phyloP scores from a whole-genome alignment of 2,113 vertebrate genomes.

The Tachuris rubrigastra region DNA sequence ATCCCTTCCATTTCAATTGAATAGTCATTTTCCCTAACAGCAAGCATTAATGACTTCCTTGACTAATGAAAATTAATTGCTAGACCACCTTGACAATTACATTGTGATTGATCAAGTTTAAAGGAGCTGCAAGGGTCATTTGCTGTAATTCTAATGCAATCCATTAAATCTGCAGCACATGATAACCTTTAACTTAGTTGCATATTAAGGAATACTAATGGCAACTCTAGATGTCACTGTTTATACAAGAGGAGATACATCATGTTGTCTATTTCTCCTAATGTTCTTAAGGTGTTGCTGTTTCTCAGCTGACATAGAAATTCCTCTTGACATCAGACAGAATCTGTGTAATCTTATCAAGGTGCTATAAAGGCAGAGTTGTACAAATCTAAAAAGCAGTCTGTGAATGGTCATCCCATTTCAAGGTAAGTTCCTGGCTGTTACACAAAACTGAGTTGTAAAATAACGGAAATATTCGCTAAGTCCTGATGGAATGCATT shows the following conservation, averaged over 20 bases:
- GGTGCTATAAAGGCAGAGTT: background rate
- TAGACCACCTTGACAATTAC: slow-evolving; percentile 67
- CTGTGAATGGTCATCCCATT: background rate
- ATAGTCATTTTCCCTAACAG: slow-evolving; percentile 54
- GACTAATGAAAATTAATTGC: slow-evolving; percentile 80
- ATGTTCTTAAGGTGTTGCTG: background rate
- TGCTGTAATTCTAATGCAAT: slow-evolving; percentile 73
- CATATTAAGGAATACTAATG: slow-evolving; percentile 69
- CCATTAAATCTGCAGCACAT: slow-evolving; percentile 69
- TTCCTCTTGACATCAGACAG: background rate
- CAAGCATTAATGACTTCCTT: slow-evolving; percentile 69
- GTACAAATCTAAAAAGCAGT: background rate
- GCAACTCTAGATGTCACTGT: slow-evolving; percentile 60
- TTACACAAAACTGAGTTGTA: background rate
- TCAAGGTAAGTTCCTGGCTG: background rate
- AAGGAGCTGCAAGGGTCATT: slow-evolving; percentile 71
- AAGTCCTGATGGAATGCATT: background rate
- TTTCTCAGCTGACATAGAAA: background rate
- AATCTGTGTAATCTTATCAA: background rate
- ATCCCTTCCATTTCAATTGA: slow-evolving; percentile 55
- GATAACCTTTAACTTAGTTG: slow-evolving; percentile 73
- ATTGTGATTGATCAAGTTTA: slow-evolving; percentile 75
- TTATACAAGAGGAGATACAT: slow-evolving; percentile 69
- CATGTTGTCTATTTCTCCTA: slow-evolving; percentile 51
- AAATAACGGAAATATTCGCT: background rate